Percentiles rank a stretch among this genome's conserved stretches.
phyloP scores from a whole-genome alignment of 2,113 vertebrate genomes.

The Zosterops lateralis region DNA sequence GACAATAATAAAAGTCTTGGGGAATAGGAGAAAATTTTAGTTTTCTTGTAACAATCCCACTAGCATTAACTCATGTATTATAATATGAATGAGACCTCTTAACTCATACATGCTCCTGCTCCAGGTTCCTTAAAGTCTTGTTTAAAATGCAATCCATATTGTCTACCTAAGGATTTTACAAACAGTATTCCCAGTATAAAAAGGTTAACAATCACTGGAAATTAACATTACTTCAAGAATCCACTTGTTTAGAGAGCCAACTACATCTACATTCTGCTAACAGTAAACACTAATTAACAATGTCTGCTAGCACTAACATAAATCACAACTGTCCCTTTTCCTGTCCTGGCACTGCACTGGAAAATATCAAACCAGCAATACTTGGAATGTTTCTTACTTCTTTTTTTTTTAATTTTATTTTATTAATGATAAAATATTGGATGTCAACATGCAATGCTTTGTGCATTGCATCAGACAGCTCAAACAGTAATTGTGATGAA shows the following conservation, averaged over 20 bases:
- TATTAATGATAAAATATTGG: slow-evolving; percentile 81
- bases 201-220: slow-evolving; percentile 2
- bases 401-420: slow-evolving; percentile 15
- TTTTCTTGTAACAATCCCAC: not conserved
- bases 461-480: slow-evolving; percentile 72
- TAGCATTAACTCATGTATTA: not conserved
- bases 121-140: not conserved
- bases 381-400: slow-evolving; percentile 71
- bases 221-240: not conserved
- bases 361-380: slow-evolving; percentile 73
- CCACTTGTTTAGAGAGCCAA: not conserved
- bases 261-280: not conserved
- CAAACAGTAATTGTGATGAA: slow-evolving; percentile 79
- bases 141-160: not conserved
- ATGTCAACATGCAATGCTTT: slow-evolving; percentile 68
- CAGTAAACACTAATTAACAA: slow-evolving; percentile 64
- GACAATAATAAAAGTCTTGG: not conserved
- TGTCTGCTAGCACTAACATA: slow-evolving; percentile 48
- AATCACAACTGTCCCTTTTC: slow-evolving; percentile 63
- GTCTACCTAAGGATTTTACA: not conserved
- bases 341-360: slow-evolving; percentile 62
- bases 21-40: not conserved
- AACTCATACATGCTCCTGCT: not conserved
- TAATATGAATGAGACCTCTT: not conserved
- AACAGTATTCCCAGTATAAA: not conserved